Evolutionary conservation across 2,113 vertebrate genomes (phyloP).

Genomic region (Lophius piscatorius): DNA sequence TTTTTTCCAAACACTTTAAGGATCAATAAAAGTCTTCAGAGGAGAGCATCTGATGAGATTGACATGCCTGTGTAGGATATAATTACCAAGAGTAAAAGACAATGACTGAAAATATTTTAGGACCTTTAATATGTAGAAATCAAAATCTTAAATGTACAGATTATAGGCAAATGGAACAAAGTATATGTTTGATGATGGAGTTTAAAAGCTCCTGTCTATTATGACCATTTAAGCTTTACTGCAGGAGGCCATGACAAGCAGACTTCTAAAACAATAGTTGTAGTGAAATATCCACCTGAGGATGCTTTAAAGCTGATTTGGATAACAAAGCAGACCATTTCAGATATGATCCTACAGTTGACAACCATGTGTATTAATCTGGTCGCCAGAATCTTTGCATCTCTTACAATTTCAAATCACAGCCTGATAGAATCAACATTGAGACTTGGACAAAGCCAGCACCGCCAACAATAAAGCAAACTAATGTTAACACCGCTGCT

Average conservation of each 20-base stretch:
- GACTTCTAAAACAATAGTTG: background rate
- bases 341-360: background rate
- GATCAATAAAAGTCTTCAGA: no score
- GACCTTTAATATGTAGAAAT: no score
- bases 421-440: conserved; percentile 53
- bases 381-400: conserved; percentile 15
- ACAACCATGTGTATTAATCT: background rate
- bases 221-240: no score
- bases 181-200: no score
- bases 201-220: no score
- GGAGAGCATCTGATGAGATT: no score
- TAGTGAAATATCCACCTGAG: conserved; percentile 13
- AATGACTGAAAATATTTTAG: no score
- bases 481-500: conserved; percentile 90
- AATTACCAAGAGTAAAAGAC: no score
- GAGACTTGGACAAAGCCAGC: conserved; percentile 49
- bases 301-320: conserved; percentile 1
- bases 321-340: background rate
- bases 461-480: conserved; percentile 88
- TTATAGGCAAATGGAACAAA: no score
- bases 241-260: background rate
- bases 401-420: conserved; percentile 78
- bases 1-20: no score
- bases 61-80: no score
- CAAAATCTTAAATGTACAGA: no score